Base-by-base conservation (phyloP, 2,113 vertebrate genomes). In the Amblyornis subalaris region DNA sequence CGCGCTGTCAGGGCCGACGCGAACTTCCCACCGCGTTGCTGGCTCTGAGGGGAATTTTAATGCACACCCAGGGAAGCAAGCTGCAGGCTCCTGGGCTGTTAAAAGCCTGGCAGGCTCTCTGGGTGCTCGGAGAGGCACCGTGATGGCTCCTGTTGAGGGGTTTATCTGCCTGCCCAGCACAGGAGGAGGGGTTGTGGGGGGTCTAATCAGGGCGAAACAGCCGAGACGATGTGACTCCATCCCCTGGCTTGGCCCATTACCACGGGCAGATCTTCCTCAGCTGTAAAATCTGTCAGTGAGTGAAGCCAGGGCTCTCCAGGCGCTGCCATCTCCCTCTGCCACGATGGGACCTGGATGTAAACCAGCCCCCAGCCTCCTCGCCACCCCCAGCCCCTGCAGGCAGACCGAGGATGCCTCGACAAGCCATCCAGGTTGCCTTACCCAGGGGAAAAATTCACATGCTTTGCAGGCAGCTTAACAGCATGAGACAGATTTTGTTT, bases 1-100 rank as follows among this genome's bases (percentile, higher is more conserved):
- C 16, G 2, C 1, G 1, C 50, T 4, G 0, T 13, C 0, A 3
- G 76, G 54, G 33, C 33, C 1, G 2, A 38, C 13, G 35, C 14
- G 40, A 47, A 62, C 26, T 70, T 80, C 60, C 64, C 54, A 38
- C 38, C 0, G 0, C 0, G 0, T 9, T 35, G 3, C 54, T 53
- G 28, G 29, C 76, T 76, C 64, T 4, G 2, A 48, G 50, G 28
- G 55, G 72, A 61, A 77, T 84, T 66, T 66, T 66, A 73, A 70
- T 58, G 64, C 55, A 44, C 2, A 1, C 35, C 69, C 72, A 84
- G 69, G 76, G 47, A 54, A 92, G 65, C 0, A 5, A 58, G 44
- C 64, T 70, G 54, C 71, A 72, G 78, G 36, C 13, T 12, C 28
- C 61, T 18, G 29, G 48, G 62, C 71, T 96, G 44, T 38, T 78